Base-by-base conservation (phyloP, 2,888 invertebrate species). In the Adelognathus sp. region DNA sequence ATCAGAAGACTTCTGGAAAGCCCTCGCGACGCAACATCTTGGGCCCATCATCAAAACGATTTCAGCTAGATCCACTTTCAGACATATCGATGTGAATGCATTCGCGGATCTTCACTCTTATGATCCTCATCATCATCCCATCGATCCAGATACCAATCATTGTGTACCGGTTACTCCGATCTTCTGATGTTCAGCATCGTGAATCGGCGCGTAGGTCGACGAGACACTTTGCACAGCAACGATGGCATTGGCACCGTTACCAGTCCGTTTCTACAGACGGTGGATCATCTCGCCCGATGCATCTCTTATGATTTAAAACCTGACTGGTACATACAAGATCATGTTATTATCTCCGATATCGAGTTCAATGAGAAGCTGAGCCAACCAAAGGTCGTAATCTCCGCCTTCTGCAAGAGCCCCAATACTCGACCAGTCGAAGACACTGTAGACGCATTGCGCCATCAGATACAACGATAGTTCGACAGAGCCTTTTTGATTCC, bases 391-490 rank as follows among this genome's bases (percentile, higher is more conserved):
- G 63, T 80, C 16, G 60, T n/a, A 16, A 5, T 83, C 4, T 86
- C 92, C 3, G 93, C 94, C 1, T 93, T 95, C 24, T 92, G 92
- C 2, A 94, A 94, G 80, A 94, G 92, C 79, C 93, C 94, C 0
- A 94, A 95, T 0, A 88, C 94, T 61, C 95, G 94, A 88, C 95
- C 95, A 0, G 90, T 96, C n/a, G 81, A 52, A 39, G 36, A 24
- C 18, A 36, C 33, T 36, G 18, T 2, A 39, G 31, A 56, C 18
- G 93, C 4, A 95, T 96, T 75, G 94, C 95, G n/a, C 83, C 94
- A 95, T 88, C n/a, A n/a, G 94, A 95, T 9, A 92, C 98, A 39
- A 97, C 97, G 97, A 92, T 96, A 86, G 96, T 97, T 88, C 98
- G 98, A 90, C 92, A 97, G 80, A 94, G 95, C 81, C 96, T 96